Conservation (phyloP, 2,113 vertebrate species). For the Chionodraco myersi region DNA sequence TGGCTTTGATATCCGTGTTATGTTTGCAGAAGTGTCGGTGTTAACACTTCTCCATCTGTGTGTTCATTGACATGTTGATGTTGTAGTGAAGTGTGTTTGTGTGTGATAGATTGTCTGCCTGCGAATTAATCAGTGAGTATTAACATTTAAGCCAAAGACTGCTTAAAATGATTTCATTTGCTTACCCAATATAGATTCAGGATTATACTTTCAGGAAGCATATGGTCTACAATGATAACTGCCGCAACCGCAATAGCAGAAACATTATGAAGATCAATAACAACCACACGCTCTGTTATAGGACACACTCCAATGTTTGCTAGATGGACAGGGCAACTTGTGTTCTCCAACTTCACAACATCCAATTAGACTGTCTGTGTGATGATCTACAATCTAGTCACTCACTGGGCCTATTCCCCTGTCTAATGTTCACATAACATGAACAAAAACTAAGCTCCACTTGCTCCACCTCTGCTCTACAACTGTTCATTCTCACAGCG, state of each 20-base stretch:
- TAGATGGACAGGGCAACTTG: conserved; percentile 46
- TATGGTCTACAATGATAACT: conserved; percentile 60
- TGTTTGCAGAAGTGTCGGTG: conserved; percentile 35
- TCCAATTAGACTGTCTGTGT: conserved; percentile 56
- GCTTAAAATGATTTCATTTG: conserved; percentile 18
- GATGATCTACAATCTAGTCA: conserved; percentile 50
- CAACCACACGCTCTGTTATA: conserved; percentile 42
- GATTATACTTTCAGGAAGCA: conserved; percentile 47
- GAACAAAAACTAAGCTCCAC: conserved; percentile 33
- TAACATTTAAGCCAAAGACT: conserved; percentile 16
- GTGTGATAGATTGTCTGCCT: conserved; percentile 6
- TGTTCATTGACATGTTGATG: conserved; percentile 32
- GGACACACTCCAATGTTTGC: conserved; percentile 47
- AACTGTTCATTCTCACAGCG: conserved; percentile 4
- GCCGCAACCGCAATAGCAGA: conserved; percentile 36
- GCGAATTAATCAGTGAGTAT: conserved; percentile 15
- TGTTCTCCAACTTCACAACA: conserved; percentile 52
- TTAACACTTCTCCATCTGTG: conserved; percentile 47
- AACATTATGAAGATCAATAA: conserved; percentile 71
- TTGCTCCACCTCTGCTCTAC: background rate
- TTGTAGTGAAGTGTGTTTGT: conserved; percentile 12
- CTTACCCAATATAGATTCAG: conserved; percentile 25
- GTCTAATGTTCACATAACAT: conserved; percentile 29
- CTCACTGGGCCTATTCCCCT: conserved; percentile 30
- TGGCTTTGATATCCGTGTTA: conserved; percentile 21